A percentile compares a stretch with the other conserved stretches of the same genome.
Conservation (phyloP, 1,140 invertebrate genomes). For the Penaeus japonicus region DNA sequence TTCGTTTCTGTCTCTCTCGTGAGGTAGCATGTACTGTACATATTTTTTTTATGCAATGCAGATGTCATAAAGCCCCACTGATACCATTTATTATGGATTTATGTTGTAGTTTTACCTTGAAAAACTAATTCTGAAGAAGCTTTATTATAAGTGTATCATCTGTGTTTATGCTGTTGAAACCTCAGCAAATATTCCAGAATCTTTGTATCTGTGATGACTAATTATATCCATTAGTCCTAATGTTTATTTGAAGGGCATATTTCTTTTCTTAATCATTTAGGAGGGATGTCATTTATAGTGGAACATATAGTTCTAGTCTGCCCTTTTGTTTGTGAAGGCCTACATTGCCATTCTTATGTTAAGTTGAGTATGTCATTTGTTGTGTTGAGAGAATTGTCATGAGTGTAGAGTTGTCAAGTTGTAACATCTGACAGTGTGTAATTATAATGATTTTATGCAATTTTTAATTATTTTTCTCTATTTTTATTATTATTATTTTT, state of each 20-base stretch:
- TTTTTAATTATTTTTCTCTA: no score
- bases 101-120: neutral
- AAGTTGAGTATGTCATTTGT: neutral
- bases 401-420: neutral
- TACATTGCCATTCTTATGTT: neutral
- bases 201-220: constrained; percentile 47
- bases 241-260: constrained; percentile 12
- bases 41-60: constrained; percentile 22
- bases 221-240: constrained; percentile 40
- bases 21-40: neutral
- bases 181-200: constrained; percentile 44
- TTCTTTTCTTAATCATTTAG: neutral
- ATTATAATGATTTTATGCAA: no score
- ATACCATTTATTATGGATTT: constrained; percentile 28
- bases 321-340: constrained; percentile 8
- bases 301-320: constrained; percentile 41
- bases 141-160: neutral
- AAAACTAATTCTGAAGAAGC: neutral
- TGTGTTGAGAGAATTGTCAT: neutral
- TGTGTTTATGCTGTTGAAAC: constrained; percentile 1
- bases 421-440: neutral
- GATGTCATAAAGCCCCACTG: constrained; percentile 33
- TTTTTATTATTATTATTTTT: neutral
- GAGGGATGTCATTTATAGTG: neutral
- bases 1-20: neutral